These are phyloP conservation scores for Drosophila pseudotakahashii DNA, from an alignment of 2,888 invertebrate species.

Conservation along the genomic window DNA sequence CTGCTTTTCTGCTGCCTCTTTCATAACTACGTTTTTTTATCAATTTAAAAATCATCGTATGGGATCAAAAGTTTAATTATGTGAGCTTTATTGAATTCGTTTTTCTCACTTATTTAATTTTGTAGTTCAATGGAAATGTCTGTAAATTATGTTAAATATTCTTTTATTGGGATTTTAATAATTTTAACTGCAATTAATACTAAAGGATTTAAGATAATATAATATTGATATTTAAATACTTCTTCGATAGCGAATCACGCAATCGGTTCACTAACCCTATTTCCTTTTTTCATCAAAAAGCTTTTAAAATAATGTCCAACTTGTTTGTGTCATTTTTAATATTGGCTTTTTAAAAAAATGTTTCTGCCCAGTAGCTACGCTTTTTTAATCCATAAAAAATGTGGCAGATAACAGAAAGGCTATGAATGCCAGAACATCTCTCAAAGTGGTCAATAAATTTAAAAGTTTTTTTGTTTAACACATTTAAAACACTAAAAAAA, in stretches of 20 bases:
- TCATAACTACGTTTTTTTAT: slow-evolving; percentile 44
- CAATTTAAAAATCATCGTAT: slow-evolving; percentile 55
- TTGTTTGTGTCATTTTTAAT: slow-evolving; percentile 9
- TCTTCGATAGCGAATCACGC: too few relatives aligned
- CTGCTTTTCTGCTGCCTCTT: slow-evolving; percentile 7
- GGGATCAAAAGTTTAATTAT: slow-evolving; percentile 73
- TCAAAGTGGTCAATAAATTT: slow-evolving; percentile 43
- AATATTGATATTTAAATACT: too few relatives aligned
- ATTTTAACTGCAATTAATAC: background rate
- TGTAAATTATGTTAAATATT: too few relatives aligned
- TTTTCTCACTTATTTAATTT: slow-evolving; percentile 52
- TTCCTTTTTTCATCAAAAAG: background rate
- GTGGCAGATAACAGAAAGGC: background rate
- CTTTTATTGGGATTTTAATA: background rate
- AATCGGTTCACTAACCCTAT: background rate
- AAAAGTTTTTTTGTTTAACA: slow-evolving; percentile 35
- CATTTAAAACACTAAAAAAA: slow-evolving; percentile 35
- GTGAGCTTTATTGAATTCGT: slow-evolving; percentile 58
- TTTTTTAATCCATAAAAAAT: background rate
- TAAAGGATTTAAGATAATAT: too few relatives aligned
- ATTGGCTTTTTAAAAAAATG: slow-evolving; percentile 7
- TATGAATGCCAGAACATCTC: slow-evolving; percentile 23
- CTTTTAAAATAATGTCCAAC: slow-evolving; percentile 10
- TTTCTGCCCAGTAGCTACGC: background rate
- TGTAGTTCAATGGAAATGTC: background rate